Evolutionary conservation across 2,888 invertebrate species (phyloP), one percentile per base, ranked within the genome.

Genomic region (Scrobipalpa costella): DNA sequence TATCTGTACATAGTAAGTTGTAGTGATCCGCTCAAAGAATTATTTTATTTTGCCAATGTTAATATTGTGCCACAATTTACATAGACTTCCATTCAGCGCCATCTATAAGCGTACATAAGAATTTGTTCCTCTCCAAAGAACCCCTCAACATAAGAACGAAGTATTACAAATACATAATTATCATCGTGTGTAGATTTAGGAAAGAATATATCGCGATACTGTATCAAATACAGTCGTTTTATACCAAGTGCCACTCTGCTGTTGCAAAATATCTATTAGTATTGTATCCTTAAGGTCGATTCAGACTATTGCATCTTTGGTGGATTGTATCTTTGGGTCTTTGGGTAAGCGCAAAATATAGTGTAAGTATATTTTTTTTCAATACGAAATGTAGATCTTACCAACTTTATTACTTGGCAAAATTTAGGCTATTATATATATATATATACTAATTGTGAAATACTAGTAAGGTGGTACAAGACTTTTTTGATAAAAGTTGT

Each of bases 131-230:
- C 2, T 44, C 15, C 44, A 15, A n/a, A 15, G n/a, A 44, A 44
- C 44, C 15, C 44, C 44, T 15, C n/a, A 44, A 74, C 64, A 69
- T 67, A 69, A 70, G 71, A 77, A 73, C 74, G 73, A 85, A 85
- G 85, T 89, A 90, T 89, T 88, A 84, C 83, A 85, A 82, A 88
- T 86, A 85, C 84, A 86, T 84, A 81, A 80, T 80, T 83, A 86
- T 52, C 86, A 86, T 86, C 86, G 85, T 70, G 11, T 36, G 6
- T 61, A 52, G 50, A 33, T 36, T 60, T 60, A 60, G 27, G 47
- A 58, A 19, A 19, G 33, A 36, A 44, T 44, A 82, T 83, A 79
- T 82, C 85, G 81, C 80, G 83, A 79, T 72, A 73, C 88, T 87
- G 90, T 90, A 90, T 90, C 11, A 78, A 80, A 89, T 90, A 86